phyloP scores from a whole-genome alignment of 2,888 invertebrate genomes.

The Apamea sordens region DNA sequence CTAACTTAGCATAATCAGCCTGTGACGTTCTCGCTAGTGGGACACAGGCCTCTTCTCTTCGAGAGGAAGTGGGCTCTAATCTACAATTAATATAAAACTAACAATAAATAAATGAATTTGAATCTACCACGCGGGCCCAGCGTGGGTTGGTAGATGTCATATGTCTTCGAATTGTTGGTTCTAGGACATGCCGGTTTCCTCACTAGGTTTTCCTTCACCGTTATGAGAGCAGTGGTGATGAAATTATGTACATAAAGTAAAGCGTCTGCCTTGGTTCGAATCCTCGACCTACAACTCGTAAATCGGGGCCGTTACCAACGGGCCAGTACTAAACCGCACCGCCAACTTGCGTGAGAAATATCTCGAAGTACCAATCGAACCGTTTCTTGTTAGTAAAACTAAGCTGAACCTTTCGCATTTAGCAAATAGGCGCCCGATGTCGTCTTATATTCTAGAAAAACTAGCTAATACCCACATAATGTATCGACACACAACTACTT shows the following conservation, averaged over 20 bases:
- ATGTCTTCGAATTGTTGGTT: not conserved
- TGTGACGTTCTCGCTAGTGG: not conserved
- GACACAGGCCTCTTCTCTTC: not conserved
- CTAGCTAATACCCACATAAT: slow-evolving; percentile 23
- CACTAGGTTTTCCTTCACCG: not conserved
- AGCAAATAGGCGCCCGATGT: slow-evolving; percentile 4
- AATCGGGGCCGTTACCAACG: too few relatives aligned
- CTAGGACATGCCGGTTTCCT: not conserved
- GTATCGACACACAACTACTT: slow-evolving; percentile 39
- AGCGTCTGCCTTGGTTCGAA: not conserved
- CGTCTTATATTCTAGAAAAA: slow-evolving; percentile 9
- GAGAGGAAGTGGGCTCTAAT: not conserved
- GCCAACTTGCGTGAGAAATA: not conserved
- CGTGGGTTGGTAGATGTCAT: not conserved
- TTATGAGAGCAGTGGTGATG: not conserved
- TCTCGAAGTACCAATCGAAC: not conserved
- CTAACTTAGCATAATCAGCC: not conserved
- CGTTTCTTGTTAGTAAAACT: not conserved
- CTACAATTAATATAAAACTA: too few relatives aligned
- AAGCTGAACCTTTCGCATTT: slow-evolving; percentile 12
- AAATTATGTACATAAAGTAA: not conserved
- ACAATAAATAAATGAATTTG: too few relatives aligned
- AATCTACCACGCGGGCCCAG: not conserved
- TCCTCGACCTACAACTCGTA: not conserved
- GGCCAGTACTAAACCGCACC: too few relatives aligned